Conservation (phyloP, 2,113 vertebrate genomes). For the sheep (Ovis aries) region DNA sequence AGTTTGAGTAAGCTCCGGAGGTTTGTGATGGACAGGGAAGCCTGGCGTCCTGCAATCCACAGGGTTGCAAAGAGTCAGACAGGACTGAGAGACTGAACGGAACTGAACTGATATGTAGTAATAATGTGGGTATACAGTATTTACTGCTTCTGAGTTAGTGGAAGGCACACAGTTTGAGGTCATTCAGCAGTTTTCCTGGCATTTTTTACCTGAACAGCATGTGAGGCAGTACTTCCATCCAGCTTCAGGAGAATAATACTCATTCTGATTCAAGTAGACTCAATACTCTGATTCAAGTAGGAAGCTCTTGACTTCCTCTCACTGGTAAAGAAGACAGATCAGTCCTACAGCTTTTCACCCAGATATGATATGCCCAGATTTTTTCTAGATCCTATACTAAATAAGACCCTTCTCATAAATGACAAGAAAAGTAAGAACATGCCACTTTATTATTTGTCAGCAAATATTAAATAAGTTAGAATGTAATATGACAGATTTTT, state of each 20-base stretch:
- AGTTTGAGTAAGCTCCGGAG: background rate
- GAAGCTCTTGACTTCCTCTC: background rate
- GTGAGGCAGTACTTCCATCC: background rate
- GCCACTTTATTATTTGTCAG: background rate
- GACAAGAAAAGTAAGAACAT: background rate
- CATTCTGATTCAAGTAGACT: background rate
- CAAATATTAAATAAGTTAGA: background rate
- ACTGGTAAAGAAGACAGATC: background rate
- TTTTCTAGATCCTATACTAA: background rate
- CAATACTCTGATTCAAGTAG: background rate
- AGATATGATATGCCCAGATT: background rate
- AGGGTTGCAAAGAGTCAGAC: background rate
- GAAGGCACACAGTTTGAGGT: background rate
- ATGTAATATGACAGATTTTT: background rate
- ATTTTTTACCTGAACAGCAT: background rate
- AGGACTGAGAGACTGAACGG: background rate
- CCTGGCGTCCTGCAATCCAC: accelerated
- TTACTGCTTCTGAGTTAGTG: background rate
- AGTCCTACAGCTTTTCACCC: background rate
- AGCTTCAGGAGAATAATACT: background rate
- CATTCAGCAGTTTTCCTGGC: background rate
- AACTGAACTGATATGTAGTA: background rate
- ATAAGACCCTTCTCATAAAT: background rate
- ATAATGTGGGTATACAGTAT: background rate
- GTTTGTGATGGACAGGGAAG: background rate